These are phyloP conservation scores for Sceliomorpha sp. DNA, from an alignment of 2,888 invertebrate genomes.

Conservation along the genomic window DNA sequence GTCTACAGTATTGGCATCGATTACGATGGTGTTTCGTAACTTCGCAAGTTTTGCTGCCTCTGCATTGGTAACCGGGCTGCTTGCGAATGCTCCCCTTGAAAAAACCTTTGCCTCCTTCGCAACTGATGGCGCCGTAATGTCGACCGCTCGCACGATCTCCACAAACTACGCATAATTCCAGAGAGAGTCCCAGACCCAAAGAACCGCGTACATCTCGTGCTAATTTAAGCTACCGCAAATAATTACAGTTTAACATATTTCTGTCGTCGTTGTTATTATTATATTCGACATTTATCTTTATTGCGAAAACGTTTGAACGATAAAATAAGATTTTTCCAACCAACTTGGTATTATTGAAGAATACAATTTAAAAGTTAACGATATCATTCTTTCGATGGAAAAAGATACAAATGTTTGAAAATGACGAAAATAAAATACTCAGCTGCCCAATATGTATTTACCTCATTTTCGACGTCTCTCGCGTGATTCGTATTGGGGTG, in stretches of 20 bases:
- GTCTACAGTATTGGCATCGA: constrained; percentile 98
- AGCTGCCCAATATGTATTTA: constrained; percentile 39
- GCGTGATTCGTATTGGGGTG: constrained; percentile 64
- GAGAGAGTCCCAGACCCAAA: constrained; percentile 83
- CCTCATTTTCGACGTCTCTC: constrained; percentile 65
- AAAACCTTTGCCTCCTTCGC: constrained; percentile 98
- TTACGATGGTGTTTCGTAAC: constrained; percentile 99
- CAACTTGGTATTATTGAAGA: too few relatives aligned
- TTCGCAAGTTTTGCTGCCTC: constrained; percentile 97
- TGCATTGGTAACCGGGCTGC: constrained; percentile 97
- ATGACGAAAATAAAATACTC: too few relatives aligned
- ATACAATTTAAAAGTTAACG: too few relatives aligned
- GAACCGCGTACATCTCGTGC: constrained; percentile 77
- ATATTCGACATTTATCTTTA: too few relatives aligned
- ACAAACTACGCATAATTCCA: constrained; percentile 96
- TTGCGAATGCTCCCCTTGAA: constrained; percentile 98
- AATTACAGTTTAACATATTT: too few relatives aligned
- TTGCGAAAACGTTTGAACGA: too few relatives aligned
- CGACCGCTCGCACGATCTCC: constrained; percentile 97
- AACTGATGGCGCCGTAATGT: constrained; percentile 96
- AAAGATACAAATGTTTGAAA: too few relatives aligned
- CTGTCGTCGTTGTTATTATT: too few relatives aligned
- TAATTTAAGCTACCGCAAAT: constrained; percentile 78
- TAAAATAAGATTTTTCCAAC: too few relatives aligned
- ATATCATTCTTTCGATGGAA: too few relatives aligned